Evolutionary conservation across 2,113 vertebrate species (phyloP).

Genomic region (Phylloscopus trochiloides): DNA sequence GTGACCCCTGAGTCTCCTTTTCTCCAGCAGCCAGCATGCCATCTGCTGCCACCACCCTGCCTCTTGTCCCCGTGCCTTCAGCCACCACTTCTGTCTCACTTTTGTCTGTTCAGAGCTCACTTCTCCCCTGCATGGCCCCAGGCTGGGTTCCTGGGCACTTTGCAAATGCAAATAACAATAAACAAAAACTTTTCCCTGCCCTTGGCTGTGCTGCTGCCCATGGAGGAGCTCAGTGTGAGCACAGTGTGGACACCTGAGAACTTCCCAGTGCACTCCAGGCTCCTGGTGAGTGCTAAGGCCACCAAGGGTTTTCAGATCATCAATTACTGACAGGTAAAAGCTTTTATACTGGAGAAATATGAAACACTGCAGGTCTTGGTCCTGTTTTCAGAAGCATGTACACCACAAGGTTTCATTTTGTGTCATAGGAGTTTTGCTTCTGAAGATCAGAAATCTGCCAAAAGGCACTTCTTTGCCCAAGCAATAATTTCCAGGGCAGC

Average conservation of each 20-base stretch:
- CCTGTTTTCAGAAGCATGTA: slow-evolving; percentile 54
- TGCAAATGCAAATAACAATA: background rate
- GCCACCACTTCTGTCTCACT: background rate
- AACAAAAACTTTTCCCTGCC: background rate
- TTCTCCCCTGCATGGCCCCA: fast-evolving
- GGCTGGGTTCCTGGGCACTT: background rate
- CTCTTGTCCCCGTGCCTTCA: background rate
- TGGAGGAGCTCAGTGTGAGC: background rate
- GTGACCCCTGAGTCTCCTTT: too few relatives aligned
- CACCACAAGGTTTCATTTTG: slow-evolving; percentile 41
- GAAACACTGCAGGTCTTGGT: background rate
- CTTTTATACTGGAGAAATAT: slow-evolving; percentile 39
- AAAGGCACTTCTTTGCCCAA: slow-evolving; percentile 20
- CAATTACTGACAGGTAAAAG: slow-evolving; percentile 52
- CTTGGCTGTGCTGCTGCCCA: background rate
- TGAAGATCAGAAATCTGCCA: slow-evolving; percentile 40
- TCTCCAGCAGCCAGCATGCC: too few relatives aligned
- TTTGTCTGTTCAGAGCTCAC: background rate
- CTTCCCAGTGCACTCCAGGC: background rate
- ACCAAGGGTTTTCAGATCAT: slow-evolving; percentile 54
- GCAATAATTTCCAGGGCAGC: slow-evolving; percentile 40
- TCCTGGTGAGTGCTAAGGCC: background rate
- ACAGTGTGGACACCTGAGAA: fast-evolving
- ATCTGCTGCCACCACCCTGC: background rate
- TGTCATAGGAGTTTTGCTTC: slow-evolving; percentile 39